Evolutionary conservation across 2,888 invertebrate species (phyloP).

Genomic region (Pollenia griseotomentosa): DNA sequence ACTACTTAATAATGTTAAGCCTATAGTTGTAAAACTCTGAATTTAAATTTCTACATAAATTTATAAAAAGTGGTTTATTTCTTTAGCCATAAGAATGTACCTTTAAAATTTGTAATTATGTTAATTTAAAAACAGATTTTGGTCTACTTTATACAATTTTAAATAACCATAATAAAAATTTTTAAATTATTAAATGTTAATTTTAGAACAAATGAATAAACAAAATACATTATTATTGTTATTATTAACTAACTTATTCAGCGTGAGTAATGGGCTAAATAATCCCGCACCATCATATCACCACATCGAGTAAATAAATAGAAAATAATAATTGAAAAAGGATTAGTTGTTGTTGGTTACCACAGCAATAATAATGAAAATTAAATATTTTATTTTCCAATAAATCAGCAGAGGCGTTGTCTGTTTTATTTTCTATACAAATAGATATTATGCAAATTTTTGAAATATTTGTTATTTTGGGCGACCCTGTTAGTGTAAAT

Average conservation of each 20-base stretch:
- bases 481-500: constrained; percentile 21
- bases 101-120: no score
- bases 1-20: no score
- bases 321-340: constrained; percentile 66
- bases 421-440: neutral
- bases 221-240: constrained; percentile 33
- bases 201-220: constrained; percentile 49
- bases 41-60: no score
- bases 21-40: no score
- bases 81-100: no score
- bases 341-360: constrained; percentile 49
- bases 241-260: constrained; percentile 23
- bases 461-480: constrained; percentile 38
- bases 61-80: no score
- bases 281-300: constrained; percentile 14
- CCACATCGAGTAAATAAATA: constrained; percentile 44
- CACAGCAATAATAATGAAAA: constrained; percentile 59
- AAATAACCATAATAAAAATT: constrained; percentile 4
- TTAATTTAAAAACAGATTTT: no score
- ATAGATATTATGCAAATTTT: constrained; percentile 17
- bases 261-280: neutral
- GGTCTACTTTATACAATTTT: neutral
- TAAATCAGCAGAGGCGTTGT: constrained; percentile 35
- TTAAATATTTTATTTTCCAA: constrained; percentile 49
- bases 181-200: constrained; percentile 53